Evolutionary conservation across 2,113 vertebrate genomes (phyloP).

Genomic region (Pao palembangensis): DNA sequence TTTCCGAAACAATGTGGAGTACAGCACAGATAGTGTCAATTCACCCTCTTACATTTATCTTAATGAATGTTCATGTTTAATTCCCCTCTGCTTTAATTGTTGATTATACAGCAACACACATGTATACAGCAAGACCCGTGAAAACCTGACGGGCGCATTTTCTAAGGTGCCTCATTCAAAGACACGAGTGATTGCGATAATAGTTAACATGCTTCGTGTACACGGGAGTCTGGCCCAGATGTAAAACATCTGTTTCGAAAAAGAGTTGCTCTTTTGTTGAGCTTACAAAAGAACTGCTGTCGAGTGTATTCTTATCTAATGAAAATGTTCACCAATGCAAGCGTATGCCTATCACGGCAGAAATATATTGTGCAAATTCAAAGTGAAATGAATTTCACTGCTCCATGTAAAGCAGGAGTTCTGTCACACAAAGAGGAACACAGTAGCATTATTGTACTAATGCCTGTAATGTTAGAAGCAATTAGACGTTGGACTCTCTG

Average conservation of each 20-base stretch:
- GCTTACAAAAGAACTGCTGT: slow-evolving; percentile 54
- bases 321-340: slow-evolving; percentile 19
- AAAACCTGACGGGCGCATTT: slow-evolving; percentile 48
- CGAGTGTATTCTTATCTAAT: slow-evolving; percentile 38
- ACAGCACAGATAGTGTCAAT: too few relatives aligned
- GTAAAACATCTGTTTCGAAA: slow-evolving; percentile 65
- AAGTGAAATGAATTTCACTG: slow-evolving; percentile 43
- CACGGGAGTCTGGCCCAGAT: slow-evolving; percentile 62
- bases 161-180: slow-evolving; percentile 60
- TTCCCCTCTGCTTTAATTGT: slow-evolving; percentile 26
- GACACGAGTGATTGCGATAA: slow-evolving; percentile 61
- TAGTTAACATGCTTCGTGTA: slow-evolving; percentile 62
- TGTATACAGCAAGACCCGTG: slow-evolving; percentile 27
- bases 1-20: too few relatives aligned
- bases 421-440: slow-evolving; percentile 26
- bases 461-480: slow-evolving; percentile 8
- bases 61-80: slow-evolving; percentile 18
- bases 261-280: slow-evolving; percentile 28
- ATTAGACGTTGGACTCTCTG: slow-evolving; percentile 10
- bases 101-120: slow-evolving; percentile 10
- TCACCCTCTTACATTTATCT: too few relatives aligned
- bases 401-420: slow-evolving; percentile 44
- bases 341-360: slow-evolving; percentile 1
- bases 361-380: slow-evolving; percentile 43
- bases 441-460: slow-evolving; percentile 42